Evolutionary conservation across 92 coral and sea anemone genomes (phyloP).

Genomic region (Micromussa lordhowensis): DNA sequence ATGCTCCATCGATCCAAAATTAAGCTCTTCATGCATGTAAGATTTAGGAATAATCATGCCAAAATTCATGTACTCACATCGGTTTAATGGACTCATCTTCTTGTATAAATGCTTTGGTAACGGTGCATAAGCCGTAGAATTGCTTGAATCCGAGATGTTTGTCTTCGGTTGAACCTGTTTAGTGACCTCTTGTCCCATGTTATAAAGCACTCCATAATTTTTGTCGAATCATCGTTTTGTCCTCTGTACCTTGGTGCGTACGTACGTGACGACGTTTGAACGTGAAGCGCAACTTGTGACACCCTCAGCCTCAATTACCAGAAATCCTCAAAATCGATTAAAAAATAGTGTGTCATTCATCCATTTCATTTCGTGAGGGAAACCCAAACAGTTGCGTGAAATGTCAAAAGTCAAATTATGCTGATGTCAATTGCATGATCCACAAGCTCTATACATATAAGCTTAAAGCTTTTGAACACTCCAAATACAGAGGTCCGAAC

Average conservation of each 20-base stretch:
- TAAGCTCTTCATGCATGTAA: too few relatives aligned
- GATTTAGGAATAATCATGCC: not conserved
- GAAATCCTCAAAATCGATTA: not conserved
- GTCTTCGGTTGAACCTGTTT: conserved; percentile 38
- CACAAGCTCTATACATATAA: not conserved
- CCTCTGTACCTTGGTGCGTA: not conserved
- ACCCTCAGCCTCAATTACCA: not conserved
- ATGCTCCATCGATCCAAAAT: too few relatives aligned
- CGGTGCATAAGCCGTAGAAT: conserved; percentile 5
- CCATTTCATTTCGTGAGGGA: not conserved
- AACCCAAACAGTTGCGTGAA: not conserved
- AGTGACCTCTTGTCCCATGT: conserved; percentile 74
- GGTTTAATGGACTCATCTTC: conserved; percentile 20
- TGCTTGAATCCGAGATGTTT: not conserved
- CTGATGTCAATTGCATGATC: not conserved
- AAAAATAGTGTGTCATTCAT: not conserved
- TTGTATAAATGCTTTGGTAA: conserved; percentile 31
- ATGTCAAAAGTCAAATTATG: not conserved
- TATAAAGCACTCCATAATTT: conserved; percentile 4
- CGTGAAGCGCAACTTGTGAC: not conserved
- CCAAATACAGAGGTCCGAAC: not conserved
- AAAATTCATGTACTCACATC: conserved; percentile 17
- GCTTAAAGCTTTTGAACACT: not conserved
- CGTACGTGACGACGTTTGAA: not conserved
- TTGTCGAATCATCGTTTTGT: not conserved